phyloP scores from a whole-genome alignment of 2,888 invertebrate species.

The Cheilosia impressa region DNA sequence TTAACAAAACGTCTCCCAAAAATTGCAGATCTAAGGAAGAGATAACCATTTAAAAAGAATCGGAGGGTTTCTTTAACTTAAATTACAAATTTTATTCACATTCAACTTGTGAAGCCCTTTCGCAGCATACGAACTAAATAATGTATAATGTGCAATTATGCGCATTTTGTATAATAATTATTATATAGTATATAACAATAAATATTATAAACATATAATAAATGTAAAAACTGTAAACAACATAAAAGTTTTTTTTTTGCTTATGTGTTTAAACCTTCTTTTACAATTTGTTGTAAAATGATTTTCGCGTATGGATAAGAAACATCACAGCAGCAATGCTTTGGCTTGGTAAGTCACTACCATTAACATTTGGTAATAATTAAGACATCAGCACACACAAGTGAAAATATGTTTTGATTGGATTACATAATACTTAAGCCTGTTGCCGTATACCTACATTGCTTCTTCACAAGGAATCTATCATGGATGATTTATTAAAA shows the following conservation, averaged over 20 bases:
- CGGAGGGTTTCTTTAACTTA: constrained; percentile 15
- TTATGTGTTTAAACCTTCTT: neutral
- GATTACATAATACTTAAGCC: too few species aligned
- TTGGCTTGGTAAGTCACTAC: too few species aligned
- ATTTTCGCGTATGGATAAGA: too few species aligned
- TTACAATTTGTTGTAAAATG: too few species aligned
- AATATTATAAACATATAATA: constrained; percentile 65
- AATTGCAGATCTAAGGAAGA: neutral
- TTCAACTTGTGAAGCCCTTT: constrained; percentile 67
- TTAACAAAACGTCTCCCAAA: constrained; percentile 12
- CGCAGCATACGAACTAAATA: constrained; percentile 74
- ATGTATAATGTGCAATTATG: constrained; percentile 54
- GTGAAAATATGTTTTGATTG: too few species aligned
- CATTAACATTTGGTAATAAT: too few species aligned
- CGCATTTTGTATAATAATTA: constrained; percentile 70
- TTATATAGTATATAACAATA: constrained; percentile 62
- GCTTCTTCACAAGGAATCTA: too few species aligned
- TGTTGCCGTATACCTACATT: too few species aligned
- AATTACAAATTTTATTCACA: constrained; percentile 54
- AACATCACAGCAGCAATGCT: too few species aligned
- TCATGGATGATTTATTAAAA: too few species aligned
- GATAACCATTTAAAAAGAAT: neutral
- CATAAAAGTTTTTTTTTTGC: constrained; percentile 5
- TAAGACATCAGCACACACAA: too few species aligned
- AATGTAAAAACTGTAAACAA: constrained; percentile 70